Conservation (phyloP, 2,113 vertebrate species). For the Anas platyrhynchos region DNA sequence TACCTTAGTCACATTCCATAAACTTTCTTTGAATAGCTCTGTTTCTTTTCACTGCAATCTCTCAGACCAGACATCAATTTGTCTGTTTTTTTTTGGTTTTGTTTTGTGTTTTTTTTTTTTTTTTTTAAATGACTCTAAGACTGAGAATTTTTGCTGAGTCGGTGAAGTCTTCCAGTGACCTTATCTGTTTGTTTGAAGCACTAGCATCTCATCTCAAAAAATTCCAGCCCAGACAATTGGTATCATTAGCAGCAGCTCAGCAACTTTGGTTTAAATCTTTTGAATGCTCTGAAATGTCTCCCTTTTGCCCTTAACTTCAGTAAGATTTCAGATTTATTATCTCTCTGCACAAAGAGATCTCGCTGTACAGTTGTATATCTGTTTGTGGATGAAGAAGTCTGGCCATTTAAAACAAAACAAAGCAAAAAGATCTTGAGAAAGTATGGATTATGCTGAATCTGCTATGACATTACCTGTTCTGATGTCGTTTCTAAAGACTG, state of each 20-base stretch:
- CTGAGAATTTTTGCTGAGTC: slow-evolving; percentile 23
- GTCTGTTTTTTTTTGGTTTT: not conserved
- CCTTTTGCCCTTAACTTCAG: not conserved
- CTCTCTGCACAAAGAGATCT: not conserved
- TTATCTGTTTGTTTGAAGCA: slow-evolving; percentile 36
- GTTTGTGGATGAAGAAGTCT: not conserved
- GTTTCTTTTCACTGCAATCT: not conserved
- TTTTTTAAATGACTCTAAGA: not conserved
- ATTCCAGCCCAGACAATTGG: not conserved
- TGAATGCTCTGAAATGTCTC: not conserved
- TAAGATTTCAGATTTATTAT: slow-evolving; percentile 8
- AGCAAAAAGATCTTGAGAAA: not conserved
- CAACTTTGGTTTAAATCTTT: slow-evolving; percentile 22
- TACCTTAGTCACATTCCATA: not conserved
- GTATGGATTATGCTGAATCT: not conserved
- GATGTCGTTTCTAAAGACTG: not conserved
- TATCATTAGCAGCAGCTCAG: not conserved
- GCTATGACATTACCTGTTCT: not conserved
- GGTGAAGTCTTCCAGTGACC: slow-evolving; percentile 31
- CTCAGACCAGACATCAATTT: not conserved
- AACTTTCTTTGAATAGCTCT: not conserved
- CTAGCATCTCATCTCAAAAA: not conserved
- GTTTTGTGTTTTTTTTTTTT: not conserved
- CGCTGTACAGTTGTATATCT: not conserved
- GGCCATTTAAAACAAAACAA: not conserved